Base-by-base conservation (phyloP, 2,797 vertebrate genomes). In the Molossus molossus region DNA sequence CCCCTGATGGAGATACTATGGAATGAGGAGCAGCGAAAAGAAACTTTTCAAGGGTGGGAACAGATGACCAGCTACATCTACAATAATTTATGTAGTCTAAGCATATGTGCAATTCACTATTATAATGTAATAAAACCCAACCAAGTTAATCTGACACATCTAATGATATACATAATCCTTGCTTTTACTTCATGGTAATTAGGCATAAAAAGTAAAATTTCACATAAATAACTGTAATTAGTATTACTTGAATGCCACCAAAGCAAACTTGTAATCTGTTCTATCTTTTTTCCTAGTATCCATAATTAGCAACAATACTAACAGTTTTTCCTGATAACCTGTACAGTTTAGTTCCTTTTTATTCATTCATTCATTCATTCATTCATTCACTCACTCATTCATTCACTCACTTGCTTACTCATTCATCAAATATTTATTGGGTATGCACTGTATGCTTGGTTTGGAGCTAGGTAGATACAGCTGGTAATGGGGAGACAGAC, bases 201-300 rank as follows among this genome's bases (percentile, higher is more conserved):
- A 89, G 65, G 83, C 70, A 73, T 67, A 83, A 89, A 91, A 96
- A 95, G 48, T 86, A 92, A 89, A 60, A 89, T 87, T 96, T 97
- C 65, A 89, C 62, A 91, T 62, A 95, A 95, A 94, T 95, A 94
- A 79, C 79, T 91, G 48, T 85, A 96, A 94, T 96, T 95, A 94
- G 77, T 92, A 89, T 92, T 65, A 70, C 58, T 83, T 79, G 62
- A 79, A 69, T 85, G 62, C 83, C 64, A 92, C 73, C 33, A 69
- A 93, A 90, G 73, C 11, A 90, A 64, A 87, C 45, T 91, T 92
- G 93, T 94, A 88, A 84, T 94, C 58, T 94, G 85, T 45, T 92
- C 55, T 94, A n/a, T 40, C 25, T 89, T 87, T 75, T 81, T 64
- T 79, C 18, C n/a, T 80, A 25, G 60, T 86, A 87, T 85, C 33